A percentile compares a stretch with the other conserved stretches of the same genome.
phyloP scores from a whole-genome alignment of 2,797 vertebrate genomes.

The Pangasius larnaudii region DNA sequence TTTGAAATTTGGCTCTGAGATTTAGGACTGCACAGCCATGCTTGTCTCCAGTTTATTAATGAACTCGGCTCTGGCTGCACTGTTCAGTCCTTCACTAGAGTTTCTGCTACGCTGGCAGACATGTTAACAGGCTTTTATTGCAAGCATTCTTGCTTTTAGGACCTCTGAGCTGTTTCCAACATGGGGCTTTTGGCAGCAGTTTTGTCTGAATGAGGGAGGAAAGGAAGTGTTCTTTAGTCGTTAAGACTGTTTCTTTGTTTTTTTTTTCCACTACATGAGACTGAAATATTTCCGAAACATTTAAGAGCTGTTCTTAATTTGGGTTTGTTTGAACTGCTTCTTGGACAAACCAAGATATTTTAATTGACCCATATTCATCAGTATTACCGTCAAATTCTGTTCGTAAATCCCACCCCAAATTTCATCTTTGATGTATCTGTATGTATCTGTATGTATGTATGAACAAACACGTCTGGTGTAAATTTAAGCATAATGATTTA shows the following conservation, averaged over 20 bases:
- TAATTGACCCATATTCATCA: not conserved
- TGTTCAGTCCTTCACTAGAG: slow-evolving; percentile 43
- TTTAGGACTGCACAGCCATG: slow-evolving; percentile 4
- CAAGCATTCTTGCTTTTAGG: slow-evolving; percentile 54
- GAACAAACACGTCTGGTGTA: not conserved
- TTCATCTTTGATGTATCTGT: not conserved
- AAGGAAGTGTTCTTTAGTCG: slow-evolving; percentile 12
- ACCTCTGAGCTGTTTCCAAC: slow-evolving; percentile 53
- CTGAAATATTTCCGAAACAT: slow-evolving; percentile 9
- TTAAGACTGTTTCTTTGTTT: not conserved
- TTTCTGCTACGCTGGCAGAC: slow-evolving; percentile 49
- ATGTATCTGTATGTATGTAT: too few relatives aligned
- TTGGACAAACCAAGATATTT: not conserved
- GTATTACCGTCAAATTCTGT: not conserved
- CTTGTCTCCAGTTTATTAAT: slow-evolving; percentile 53
- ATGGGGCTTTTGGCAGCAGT: slow-evolving; percentile 36
- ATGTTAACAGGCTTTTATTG: slow-evolving; percentile 57
- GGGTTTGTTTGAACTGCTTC: not conserved
- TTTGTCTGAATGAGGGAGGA: slow-evolving; percentile 43
- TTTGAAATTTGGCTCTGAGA: slow-evolving; percentile 27
- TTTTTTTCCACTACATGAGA: not conserved
- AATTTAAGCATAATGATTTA: not conserved
- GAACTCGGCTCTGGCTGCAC: slow-evolving; percentile 55
- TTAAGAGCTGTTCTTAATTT: slow-evolving; percentile 26
- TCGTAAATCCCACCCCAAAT: not conserved